Evolutionary conservation across 2,113 vertebrate species (phyloP).

Genomic region (Tyrannus savana): DNA sequence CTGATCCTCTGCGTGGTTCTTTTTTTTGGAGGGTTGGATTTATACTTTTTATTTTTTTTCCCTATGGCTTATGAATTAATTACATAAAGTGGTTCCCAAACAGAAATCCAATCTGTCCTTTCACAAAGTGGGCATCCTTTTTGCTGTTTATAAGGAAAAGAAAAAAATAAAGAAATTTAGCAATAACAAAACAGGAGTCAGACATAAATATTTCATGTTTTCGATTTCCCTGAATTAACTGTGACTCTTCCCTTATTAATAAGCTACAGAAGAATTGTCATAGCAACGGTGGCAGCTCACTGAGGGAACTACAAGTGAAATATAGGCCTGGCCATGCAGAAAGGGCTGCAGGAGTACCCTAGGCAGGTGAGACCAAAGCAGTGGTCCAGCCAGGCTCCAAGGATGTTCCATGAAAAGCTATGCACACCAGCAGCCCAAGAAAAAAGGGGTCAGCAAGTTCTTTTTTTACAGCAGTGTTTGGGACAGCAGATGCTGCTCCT

Average conservation of each 20-base stretch:
- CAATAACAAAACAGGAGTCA: neutral
- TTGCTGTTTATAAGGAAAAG: neutral
- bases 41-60: neutral
- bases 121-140: neutral
- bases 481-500: neutral
- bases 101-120: conserved; percentile 15
- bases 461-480: neutral
- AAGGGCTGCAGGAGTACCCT: neutral
- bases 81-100: conserved; percentile 22
- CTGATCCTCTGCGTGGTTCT: conserved; percentile 9
- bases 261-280: conserved; percentile 28
- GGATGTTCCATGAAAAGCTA: neutral
- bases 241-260: conserved; percentile 27
- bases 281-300: neutral
- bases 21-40: neutral
- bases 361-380: neutral
- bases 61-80: conserved; percentile 41
- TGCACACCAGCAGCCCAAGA: neutral
- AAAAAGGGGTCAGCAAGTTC: neutral
- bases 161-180: neutral
- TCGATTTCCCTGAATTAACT: conserved; percentile 41
- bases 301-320: neutral
- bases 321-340: neutral
- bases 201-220: conserved; percentile 22
- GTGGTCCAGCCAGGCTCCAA: neutral